Evolutionary conservation across 2,113 vertebrate genomes (phyloP).

Genomic region (Hydropotes inermis): DNA sequence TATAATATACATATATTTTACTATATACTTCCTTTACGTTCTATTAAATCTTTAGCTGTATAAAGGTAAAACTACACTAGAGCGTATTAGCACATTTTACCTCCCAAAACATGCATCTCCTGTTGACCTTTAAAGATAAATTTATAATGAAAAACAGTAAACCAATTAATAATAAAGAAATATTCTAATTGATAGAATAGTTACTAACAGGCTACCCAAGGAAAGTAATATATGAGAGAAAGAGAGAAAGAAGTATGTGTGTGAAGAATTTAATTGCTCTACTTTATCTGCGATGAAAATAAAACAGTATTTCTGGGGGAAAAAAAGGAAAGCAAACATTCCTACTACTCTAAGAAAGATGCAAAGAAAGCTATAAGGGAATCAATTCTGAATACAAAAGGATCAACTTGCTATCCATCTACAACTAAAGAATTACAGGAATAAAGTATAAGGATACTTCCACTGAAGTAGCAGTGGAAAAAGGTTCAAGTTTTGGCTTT

Average conservation of each 20-base stretch:
- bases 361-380: not conserved
- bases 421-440: not conserved
- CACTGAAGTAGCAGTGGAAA: not conserved
- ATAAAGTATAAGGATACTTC: not conserved
- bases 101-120: constrained; percentile 8
- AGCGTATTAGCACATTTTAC: not conserved
- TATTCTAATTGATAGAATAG: constrained; percentile 15
- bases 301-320: not conserved
- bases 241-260: not conserved
- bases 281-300: constrained; percentile 9
- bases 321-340: not conserved
- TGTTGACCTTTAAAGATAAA: constrained; percentile 39
- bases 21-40: not conserved
- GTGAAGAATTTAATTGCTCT: constrained; percentile 20
- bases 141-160: constrained; percentile 34
- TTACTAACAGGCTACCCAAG: constrained; percentile 25
- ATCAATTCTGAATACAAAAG: constrained; percentile 4
- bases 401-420: constrained; percentile 35
- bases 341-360: not conserved
- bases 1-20: not conserved
- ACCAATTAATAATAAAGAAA: constrained; percentile 57
- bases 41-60: constrained; percentile 10
- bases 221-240: constrained; percentile 19
- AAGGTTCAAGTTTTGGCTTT: not conserved
- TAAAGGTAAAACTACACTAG: not conserved